Base-by-base conservation (phyloP, 2,888 invertebrate genomes). In the Azorinus chamasolen region DNA sequence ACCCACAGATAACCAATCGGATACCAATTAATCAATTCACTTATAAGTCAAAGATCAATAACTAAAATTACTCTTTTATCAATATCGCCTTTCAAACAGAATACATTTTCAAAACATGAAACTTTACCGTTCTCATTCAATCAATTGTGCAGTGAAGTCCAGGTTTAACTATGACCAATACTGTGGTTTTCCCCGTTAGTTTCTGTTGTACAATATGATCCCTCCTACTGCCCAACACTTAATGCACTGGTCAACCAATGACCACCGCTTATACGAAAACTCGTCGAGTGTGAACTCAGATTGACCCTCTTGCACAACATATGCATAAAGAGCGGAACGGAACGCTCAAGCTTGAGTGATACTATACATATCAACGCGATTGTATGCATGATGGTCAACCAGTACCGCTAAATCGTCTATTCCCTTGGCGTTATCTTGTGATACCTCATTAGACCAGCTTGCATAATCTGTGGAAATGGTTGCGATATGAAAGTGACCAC, bases 251-350 rank as follows among this genome's bases (percentile, higher is more conserved):
- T 77, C 76, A 80, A 71, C 83, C 85, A 82, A 83, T 88, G 84
- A 85, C 87, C 86, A 84, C 68, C 79, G 86, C 85, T 88, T 88
- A 87, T 88, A 88, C 79, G 80, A 78, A 80, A 83, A 80, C 83
- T 83, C 78, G 85, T 82, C 80, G 32, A 79, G 70, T 8, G 62
- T 88, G 88, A 87, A 87, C 87, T 87, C 73, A 63, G 55, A 27
- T 51, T 85, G 88, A 87, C 87, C 88, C 66, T 61, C 85, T 88
- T 88, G 85, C 87, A 88, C 87, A 88, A 86, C 83, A 71, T 79
- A 81, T 85, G 84, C 87, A 85, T 85, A 88, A 88, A 88, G 83
- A 71, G 58, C 65, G 72, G 59, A 68, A 63, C 58, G 72, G 69
- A 81, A 80, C 82, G 80, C 83, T 79, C 75, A 65, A 65, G 62